These are phyloP conservation scores for Stenopsyche tienmushanensis DNA, from an alignment of 1,140 invertebrate genomes.

Conservation along the genomic window DNA sequence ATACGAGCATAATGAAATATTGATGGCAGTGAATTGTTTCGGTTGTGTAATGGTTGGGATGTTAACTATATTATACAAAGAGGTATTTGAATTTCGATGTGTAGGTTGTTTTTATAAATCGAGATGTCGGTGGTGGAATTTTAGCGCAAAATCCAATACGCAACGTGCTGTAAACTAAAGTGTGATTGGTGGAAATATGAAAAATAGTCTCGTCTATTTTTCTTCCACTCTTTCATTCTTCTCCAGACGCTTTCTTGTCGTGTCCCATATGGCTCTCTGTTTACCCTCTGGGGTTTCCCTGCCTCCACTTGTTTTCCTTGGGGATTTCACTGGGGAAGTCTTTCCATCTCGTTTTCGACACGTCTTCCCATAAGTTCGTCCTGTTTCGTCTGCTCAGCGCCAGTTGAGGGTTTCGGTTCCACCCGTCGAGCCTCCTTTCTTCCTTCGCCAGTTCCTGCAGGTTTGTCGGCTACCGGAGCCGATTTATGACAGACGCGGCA, in stretches of 20 bases:
- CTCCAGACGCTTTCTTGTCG: background rate
- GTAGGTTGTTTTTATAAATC: background rate
- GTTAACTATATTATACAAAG: too few relatives aligned
- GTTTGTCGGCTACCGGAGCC: constrained; percentile 26
- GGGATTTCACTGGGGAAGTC: constrained; percentile 2
- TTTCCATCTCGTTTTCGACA: background rate
- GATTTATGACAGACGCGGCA: constrained; percentile 36
- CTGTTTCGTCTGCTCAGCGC: background rate
- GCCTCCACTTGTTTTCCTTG: constrained; percentile 11
- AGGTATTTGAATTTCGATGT: too few relatives aligned
- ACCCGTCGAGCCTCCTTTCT: background rate
- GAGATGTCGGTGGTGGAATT: too few relatives aligned
- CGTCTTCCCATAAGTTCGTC: background rate
- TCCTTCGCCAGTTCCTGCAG: constrained; percentile 2
- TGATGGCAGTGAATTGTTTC: too few relatives aligned
- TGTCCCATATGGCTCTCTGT: constrained; percentile 19
- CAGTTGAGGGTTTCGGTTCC: too few relatives aligned
- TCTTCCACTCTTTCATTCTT: constrained; percentile 10
- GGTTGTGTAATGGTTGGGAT: too few relatives aligned
- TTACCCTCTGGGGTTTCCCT: constrained; percentile 11
- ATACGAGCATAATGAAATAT: too few relatives aligned
- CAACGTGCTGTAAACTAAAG: background rate
- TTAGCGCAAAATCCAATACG: constrained; percentile 6
- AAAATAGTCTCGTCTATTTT: constrained; percentile 12
- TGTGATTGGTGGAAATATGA: constrained; percentile 13